Conservation (phyloP, 2,888 invertebrate species). For the Cheilosia scutellata region DNA sequence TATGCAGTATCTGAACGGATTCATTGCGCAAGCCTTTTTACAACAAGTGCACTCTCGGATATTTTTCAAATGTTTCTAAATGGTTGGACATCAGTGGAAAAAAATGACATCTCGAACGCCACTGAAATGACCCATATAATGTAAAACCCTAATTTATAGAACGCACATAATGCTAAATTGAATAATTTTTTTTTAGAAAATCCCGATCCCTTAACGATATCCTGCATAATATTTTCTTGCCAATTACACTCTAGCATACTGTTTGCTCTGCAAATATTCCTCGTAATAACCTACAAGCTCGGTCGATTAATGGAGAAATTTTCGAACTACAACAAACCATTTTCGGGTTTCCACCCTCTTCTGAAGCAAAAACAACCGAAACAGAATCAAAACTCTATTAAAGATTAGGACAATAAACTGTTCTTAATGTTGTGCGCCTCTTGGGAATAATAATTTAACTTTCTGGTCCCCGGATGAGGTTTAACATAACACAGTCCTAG, state of each 20-base stretch:
- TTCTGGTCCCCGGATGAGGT: conserved; percentile 42
- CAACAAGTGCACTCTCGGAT: too few species aligned
- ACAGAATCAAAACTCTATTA: conserved; percentile 44
- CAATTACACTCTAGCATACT: neutral
- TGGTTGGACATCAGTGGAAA: too few species aligned
- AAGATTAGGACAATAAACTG: conserved; percentile 54
- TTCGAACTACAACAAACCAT: neutral
- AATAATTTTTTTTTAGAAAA: too few species aligned
- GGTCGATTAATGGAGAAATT: neutral
- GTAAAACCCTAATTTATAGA: too few species aligned
- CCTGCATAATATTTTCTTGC: neutral
- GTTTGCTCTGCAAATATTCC: neutral
- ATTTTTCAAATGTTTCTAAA: too few species aligned
- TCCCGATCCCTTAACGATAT: neutral
- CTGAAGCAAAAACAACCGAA: conserved; percentile 18
- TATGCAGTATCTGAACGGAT: too few species aligned
- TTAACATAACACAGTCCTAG: conserved; percentile 8
- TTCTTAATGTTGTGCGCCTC: conserved; percentile 49
- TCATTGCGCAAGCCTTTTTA: too few species aligned
- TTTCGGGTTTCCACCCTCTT: neutral
- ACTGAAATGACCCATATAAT: too few species aligned
- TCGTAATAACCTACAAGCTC: neutral
- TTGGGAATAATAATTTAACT: conserved; percentile 57
- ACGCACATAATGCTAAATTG: too few species aligned
- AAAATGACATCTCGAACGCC: too few species aligned